These are phyloP conservation scores for Neofelis nebulosa DNA, from an alignment of 2,113 vertebrate genomes.

Conservation along the genomic window DNA sequence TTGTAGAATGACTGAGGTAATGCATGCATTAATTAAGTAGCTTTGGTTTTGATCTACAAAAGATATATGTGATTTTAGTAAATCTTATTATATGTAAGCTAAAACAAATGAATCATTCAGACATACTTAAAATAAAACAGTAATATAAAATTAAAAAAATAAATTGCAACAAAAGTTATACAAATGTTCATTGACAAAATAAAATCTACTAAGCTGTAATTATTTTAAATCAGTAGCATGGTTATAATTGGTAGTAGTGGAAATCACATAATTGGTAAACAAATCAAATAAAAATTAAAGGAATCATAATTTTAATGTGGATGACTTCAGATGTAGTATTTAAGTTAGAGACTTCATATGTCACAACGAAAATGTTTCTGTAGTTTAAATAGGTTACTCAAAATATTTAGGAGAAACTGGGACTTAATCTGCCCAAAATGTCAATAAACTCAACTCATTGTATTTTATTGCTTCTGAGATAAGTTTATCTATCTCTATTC, in stretches of 20 bases:
- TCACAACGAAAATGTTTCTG: slow-evolving; percentile 10
- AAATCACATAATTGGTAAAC: neutral
- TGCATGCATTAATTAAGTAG: neutral
- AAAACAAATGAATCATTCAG: neutral
- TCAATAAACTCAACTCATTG: neutral
- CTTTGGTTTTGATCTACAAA: neutral
- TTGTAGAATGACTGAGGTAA: neutral
- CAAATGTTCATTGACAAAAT: neutral
- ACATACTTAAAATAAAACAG: neutral
- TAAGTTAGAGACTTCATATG: slow-evolving; percentile 4
- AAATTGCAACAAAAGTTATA: neutral
- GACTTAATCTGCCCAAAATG: neutral
- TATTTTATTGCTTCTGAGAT: slow-evolving; percentile 21
- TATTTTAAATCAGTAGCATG: neutral
- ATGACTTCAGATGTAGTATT: neutral
- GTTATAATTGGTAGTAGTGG: neutral
- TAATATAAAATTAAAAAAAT: neutral
- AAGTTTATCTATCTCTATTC: neutral
- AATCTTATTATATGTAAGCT: neutral
- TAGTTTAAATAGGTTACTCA: slow-evolving; percentile 21
- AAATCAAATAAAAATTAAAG: neutral
- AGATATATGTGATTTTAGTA: neutral
- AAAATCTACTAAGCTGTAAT: neutral
- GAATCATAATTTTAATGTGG: neutral
- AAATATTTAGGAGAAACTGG: neutral